Conservation (phyloP, 1,140 invertebrate species). For the Nomia melanderi region DNA sequence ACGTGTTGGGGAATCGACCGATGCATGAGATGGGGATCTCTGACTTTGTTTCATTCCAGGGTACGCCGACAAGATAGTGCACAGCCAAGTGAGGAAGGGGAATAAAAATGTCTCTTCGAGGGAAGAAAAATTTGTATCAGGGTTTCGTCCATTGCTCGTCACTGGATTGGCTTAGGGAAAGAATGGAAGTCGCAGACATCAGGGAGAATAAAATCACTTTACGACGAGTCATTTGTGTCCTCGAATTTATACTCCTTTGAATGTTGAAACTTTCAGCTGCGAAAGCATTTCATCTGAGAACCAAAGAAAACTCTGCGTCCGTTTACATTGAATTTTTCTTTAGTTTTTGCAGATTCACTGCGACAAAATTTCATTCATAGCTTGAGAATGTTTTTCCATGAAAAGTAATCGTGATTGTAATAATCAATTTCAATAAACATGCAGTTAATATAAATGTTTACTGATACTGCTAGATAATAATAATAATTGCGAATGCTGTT, state of each 20-base stretch:
- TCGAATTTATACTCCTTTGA: constrained; percentile 37
- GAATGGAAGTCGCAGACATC: constrained; percentile 1
- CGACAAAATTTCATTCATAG: no score
- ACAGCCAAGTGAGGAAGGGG: neutral
- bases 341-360: no score
- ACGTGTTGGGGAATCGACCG: constrained; percentile 15
- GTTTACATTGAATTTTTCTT: no score
- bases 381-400: no score
- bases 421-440: no score
- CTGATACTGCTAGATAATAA: no score
- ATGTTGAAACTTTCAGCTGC: neutral
- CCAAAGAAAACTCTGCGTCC: neutral
- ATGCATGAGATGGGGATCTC: neutral
- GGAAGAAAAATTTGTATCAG: constrained; percentile 3
- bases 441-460: no score
- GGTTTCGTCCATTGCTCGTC: constrained; percentile 16
- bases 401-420: no score
- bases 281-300: neutral
- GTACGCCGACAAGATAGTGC: neutral
- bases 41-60: constrained; percentile 22
- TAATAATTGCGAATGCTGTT: no score
- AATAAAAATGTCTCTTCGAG: constrained; percentile 14
- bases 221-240: constrained; percentile 41
- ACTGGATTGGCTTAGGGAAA: constrained; percentile 12
- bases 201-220: constrained; percentile 32